Evolutionary conservation across 2,797 vertebrate species (phyloP).

Genomic region (Trachurus trachurus): DNA sequence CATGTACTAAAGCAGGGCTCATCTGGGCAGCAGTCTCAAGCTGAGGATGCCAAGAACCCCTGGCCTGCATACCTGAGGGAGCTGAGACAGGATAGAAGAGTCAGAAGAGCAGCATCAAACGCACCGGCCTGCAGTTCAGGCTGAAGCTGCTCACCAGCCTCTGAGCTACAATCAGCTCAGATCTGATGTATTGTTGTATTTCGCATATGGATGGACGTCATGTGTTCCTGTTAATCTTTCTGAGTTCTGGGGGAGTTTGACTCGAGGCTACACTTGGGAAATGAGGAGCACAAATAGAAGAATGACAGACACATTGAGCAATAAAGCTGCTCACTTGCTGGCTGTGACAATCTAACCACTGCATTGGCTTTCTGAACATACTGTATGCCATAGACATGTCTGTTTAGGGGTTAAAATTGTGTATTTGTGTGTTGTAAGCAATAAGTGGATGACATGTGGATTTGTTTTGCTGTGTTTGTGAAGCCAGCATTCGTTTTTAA

Average conservation of each 20-base stretch:
- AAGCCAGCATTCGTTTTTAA: not conserved
- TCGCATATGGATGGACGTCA: not conserved
- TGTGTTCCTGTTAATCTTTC: constrained; percentile 1
- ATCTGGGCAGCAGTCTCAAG: constrained; percentile 74
- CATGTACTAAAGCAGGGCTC: constrained; percentile 60
- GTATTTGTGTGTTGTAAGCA: not conserved
- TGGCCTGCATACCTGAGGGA: constrained; percentile 73
- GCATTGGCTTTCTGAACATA: not conserved
- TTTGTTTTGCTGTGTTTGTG: not conserved
- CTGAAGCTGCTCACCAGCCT: constrained; percentile 27
- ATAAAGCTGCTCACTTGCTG: constrained; percentile 12
- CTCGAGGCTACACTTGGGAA: not conserved
- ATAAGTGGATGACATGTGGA: not conserved
- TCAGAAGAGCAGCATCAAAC: constrained; percentile 61
- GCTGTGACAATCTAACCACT: not conserved
- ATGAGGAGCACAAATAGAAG: constrained; percentile 11
- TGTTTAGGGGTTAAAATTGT: not conserved
- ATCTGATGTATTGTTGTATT: constrained; percentile 11
- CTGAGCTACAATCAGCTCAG: constrained; percentile 20
- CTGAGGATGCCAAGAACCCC: constrained; percentile 73
- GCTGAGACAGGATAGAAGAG: constrained; percentile 64
- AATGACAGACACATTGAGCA: constrained; percentile 18
- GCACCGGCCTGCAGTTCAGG: constrained; percentile 4
- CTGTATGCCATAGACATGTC: not conserved
- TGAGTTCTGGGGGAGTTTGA: constrained; percentile 12